Base-by-base conservation (phyloP, 1,140 invertebrate species). In the Drosophila kanapiae region DNA sequence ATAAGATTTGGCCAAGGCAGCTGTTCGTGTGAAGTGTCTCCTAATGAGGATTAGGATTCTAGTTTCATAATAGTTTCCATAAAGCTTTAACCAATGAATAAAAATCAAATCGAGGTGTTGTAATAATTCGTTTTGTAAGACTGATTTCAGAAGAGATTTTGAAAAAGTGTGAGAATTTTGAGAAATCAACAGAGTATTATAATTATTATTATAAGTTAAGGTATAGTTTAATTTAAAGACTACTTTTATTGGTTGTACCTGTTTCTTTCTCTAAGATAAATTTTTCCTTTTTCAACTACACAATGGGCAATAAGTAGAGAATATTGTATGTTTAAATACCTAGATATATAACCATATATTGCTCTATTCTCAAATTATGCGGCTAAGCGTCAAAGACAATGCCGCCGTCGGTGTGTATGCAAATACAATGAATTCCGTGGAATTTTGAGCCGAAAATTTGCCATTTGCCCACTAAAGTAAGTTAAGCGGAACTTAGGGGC, bases 391-490 rank as follows among this genome's bases (percentile, higher is more conserved):
- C 65, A 51, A 62, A 81, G 71, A 84, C 84, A 87, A 87, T 79
- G 59, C 74, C 80, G 74, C 67, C 53, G 18, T 37, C 14, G 40
- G 18, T 57, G 51, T 56, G 61, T 62, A 65, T 68, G 78, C 57
- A 59, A 74, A 86, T 65, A 70, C 51, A 81, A 85, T 75, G 67
- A 72, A 60, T 35, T 59, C 31, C 43, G 45, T 33, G 56, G 27
- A 65, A 60, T 81, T 88, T 88, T 88, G 64, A 56, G 37, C 35
- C 29, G 72, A 83, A 87, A 88, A 84, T 75, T 63, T 70, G 68
- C 76, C 84, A 88, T 88, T 87, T 87, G 83, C 83, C 83, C 77
- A 87, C 83, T 87, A 87, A 87, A 87, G 76, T 87, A 87, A 88
- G 83, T 88, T 87, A 88, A 90, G 84, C 85, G 71, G 77, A 35